Evolutionary conservation across 2,888 invertebrate species (phyloP), one percentile per base, ranked within the genome.

Genomic region (Ochropacha duplaris): DNA sequence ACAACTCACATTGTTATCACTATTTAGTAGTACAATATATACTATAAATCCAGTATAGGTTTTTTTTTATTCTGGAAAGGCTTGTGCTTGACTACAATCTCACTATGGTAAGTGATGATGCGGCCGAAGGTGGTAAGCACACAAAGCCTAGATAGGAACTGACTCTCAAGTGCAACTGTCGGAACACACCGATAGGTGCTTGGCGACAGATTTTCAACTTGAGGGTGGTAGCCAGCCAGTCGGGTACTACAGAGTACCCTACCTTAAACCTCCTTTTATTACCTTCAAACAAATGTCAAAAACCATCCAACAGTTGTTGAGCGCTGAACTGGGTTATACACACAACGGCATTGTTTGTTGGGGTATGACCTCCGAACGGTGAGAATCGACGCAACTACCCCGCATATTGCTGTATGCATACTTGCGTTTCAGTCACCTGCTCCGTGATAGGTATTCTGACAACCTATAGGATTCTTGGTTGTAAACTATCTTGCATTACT

Each of bases 291-390:
- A 57, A 57, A 56, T 62, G 44, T 58, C 59, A 61, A 71, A 64
- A 59, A 51, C 51, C 28, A 62, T 59, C 62, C 22, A 54, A 57
- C 59, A 44, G 62, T 62, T 65, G n/a, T 68, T 64, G 28, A 62
- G 6, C 60, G 58, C 58, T 64, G 34, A 68, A 65, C 69, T 66
- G 56, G 66, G 61, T 69, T 71, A 66, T 58, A 57, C 52, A 70
- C 60, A 70, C 61, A 64, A 19, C 44, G 55, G 56, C 64, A 62
- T 72, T 70, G 60, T 72, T 66, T 65, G 58, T 55, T 55, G 59
- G n/a, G n/a, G 51, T 55, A 51, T 52, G 50, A 60, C 60, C 62
- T 66, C 61, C 60, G 55, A 62, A 44, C 36, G 49, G 39, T 39
- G 54, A 12, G 56, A 59, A 59, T 62, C 64, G 58, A 69, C 58